Percentiles rank a stretch among this genome's conserved stretches.
phyloP scores from a whole-genome alignment of 2,888 invertebrate species.

The Dusona sp. region DNA sequence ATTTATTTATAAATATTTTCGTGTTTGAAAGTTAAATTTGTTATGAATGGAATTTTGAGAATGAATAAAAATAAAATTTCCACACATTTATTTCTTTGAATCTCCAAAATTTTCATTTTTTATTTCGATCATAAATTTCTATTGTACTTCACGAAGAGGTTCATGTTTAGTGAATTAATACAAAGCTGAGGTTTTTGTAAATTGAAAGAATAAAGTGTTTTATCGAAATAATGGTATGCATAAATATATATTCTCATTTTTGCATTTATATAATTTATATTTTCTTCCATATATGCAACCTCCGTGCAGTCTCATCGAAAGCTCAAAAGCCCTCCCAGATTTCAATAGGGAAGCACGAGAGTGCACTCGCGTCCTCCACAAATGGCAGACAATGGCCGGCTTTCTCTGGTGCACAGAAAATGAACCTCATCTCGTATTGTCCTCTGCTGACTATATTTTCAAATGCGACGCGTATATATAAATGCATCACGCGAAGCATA shows the following conservation, averaged over 20 bases:
- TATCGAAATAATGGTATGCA: conserved; percentile 3
- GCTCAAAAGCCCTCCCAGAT: conserved; percentile 70
- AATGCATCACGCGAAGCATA: background rate
- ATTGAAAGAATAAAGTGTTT: background rate
- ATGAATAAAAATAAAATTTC: background rate
- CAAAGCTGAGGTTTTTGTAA: background rate
- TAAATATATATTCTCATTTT: conserved; percentile 15
- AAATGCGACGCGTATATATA: conserved; percentile 32
- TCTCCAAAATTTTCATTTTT: background rate
- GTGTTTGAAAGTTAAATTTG: too few species aligned
- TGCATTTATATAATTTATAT: background rate
- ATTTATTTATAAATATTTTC: background rate
- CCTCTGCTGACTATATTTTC: conserved; percentile 47
- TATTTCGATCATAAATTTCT: background rate
- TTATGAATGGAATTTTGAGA: background rate
- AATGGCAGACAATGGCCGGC: conserved; percentile 72
- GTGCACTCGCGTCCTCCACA: conserved; percentile 68
- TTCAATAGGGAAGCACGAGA: conserved; percentile 68
- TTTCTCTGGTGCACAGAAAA: conserved; percentile 61
- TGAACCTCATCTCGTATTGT: conserved; percentile 59
- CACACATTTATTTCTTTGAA: background rate
- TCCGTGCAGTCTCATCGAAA: conserved; percentile 51
- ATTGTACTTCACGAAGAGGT: background rate
- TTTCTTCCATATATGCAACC: conserved; percentile 3
- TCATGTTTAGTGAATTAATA: background rate